Base-by-base conservation (phyloP, 2,888 invertebrate species). In the Ectropis crepuscularia region DNA sequence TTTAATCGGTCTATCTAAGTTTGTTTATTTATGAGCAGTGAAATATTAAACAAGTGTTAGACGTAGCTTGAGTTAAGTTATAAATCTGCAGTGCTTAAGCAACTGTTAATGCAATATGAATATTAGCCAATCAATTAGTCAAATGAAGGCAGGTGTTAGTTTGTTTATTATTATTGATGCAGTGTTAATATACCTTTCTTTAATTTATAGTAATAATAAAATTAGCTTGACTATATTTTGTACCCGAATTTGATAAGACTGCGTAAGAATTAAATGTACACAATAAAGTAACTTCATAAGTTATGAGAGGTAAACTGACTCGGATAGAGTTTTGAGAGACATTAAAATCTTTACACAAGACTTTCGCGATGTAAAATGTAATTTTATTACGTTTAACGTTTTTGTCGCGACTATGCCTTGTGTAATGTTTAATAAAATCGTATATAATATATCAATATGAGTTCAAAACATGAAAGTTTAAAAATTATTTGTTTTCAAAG, bases 121-220 rank as follows among this genome's bases (percentile, higher is more conserved):
- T 37, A 37, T 59, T 46, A 38, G 43, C 12, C 53, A 53, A 65
- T 67, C 58, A 59, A 61, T 65, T 68, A 60, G 54, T 61, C 51
- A 57, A 54, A 53, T 57, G 50, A 39, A 38, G 37, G 43, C 63
- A 62, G 58, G 60, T 65, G 65, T 39, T 58, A 54, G 46, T 65
- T 63, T 47, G 7, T 59, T 65, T 45, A 63, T 61, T 61, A 6
- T 6, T 51, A 50, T 42, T 51, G 16, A 41, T 28, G 48, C 11
- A 38, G 50, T 12, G 42, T 57, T 36, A 42, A 10, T 49, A 39
- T 10, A 49, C n/a, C 0, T 10, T 7, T 5, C 7, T 41, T 45
- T 6, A 43, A 41, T 42, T 39, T 37, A 46, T 28, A 28, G 16
- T 28, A 28, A 28, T 28, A 28, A 28, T 28, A 28, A 28, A 28